Base-by-base conservation (phyloP, 2,113 vertebrate genomes). In the Forbesichthys papilliferus region DNA sequence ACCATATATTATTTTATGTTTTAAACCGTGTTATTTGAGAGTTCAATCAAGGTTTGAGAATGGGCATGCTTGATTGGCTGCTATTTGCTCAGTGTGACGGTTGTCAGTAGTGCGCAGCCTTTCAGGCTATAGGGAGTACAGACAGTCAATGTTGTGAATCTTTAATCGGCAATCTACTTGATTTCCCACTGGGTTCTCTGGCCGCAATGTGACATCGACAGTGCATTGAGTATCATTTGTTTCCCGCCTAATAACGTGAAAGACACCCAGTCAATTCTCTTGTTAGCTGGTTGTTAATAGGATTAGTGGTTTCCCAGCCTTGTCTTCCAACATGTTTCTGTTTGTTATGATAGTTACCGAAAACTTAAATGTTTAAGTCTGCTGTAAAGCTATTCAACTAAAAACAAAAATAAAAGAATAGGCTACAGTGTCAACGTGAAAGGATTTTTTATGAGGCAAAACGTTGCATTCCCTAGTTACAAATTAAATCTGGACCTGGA, bases 141-240 rank as follows among this genome's bases (percentile, higher is more conserved):
- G 46, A 67, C 57, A 67, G 52, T 52, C 69, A 67, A 64, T 48
- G 55, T 69, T 74, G 34, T 36, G 70, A 68, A 81, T 83, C 74
- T 72, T 69, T 69, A 84, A 84, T 81, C 79, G 74, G 70, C 76
- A 78, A 65, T 51, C 34, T 70, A 72, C 11, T 48, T 79, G 83
- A 86, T 86, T 83, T 87, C 88, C 76, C 80, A 63, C 74, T 73
- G 78, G 77, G 82, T 64, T 84, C 68, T 83, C 53, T 10, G 34
- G 73, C 48, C 64, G 62, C 70, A 80, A 82, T 11, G 5, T 73
- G 49, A 58, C 9, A 5, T 69, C 84, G 78, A 84, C 46, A n/a
- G 78, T 63, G 68, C 63, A 61, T 70, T 77, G 66, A 52, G 66
- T 72, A 75, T 83, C 66, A 88, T 89, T 85, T 88, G 83, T 90